Percentiles rank a stretch among this genome's conserved stretches.
Evolutionary conservation across 1,140 invertebrate species (phyloP).

Genomic region (Heliothis subflexa): DNA sequence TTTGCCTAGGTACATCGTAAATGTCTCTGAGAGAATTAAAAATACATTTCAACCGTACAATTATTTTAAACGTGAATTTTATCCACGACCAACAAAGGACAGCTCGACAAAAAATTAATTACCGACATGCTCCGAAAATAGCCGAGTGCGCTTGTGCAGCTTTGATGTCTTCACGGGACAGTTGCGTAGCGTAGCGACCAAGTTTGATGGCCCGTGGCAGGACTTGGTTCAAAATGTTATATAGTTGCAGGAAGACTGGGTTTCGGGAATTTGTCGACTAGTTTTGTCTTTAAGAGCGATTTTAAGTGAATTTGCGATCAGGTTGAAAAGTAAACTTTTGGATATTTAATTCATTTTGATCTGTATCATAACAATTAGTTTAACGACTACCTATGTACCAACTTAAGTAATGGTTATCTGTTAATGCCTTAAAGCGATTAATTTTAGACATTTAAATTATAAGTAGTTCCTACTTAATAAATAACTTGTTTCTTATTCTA

Average conservation of each 20-base stretch:
- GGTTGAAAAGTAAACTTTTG: no score
- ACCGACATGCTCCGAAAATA: constrained; percentile 69
- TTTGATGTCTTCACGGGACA: constrained; percentile 66
- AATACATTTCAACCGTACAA: neutral
- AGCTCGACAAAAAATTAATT: constrained; percentile 76
- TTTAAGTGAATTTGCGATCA: no score
- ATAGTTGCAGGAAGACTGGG: neutral
- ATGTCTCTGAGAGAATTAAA: neutral
- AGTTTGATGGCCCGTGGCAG: constrained; percentile 45
- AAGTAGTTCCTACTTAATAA: no score
- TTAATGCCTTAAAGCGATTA: no score
- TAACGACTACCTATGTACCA: no score
- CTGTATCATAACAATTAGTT: no score
- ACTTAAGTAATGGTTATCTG: no score
- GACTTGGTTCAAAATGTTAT: constrained; percentile 14
- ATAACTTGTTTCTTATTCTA: no score
- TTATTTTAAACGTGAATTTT: constrained; percentile 27
- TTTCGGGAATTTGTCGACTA: neutral
- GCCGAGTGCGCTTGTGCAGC: constrained; percentile 56
- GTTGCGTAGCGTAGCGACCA: constrained; percentile 37
- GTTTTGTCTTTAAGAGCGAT: no score
- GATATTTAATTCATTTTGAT: no score
- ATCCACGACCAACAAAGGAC: constrained; percentile 61
- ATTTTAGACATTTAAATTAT: no score
- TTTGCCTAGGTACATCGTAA: neutral